These are phyloP conservation scores for Peromyscus californicus DNA, from an alignment of 2,113 vertebrate species.

Conservation along the genomic window DNA sequence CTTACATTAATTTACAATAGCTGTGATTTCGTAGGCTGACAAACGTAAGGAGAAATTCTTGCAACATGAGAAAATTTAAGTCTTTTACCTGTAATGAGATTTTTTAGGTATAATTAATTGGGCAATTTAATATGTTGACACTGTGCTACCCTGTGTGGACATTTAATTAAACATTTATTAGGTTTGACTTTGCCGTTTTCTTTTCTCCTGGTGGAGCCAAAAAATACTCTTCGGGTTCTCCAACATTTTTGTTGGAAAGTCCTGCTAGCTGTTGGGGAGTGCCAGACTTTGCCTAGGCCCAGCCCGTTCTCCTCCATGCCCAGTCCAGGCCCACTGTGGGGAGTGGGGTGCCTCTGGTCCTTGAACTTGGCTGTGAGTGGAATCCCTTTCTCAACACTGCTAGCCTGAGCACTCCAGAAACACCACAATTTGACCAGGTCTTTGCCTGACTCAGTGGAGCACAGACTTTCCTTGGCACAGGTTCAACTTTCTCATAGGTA, in stretches of 20 bases:
- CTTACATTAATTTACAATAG: slow-evolving; percentile 31
- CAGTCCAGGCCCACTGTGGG: accelerated
- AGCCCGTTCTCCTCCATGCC: not conserved
- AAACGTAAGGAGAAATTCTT: slow-evolving; percentile 59
- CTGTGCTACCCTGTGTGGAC: slow-evolving; percentile 57
- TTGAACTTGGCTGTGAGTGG: not conserved
- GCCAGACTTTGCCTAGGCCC: not conserved
- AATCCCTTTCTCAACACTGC: not conserved
- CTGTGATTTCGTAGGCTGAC: slow-evolving; percentile 52
- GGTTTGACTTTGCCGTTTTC: slow-evolving; percentile 68
- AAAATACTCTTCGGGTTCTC: slow-evolving; percentile 37
- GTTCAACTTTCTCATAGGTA: not conserved
- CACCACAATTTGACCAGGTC: not conserved
- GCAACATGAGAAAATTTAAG: slow-evolving; percentile 73
- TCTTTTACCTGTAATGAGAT: slow-evolving; percentile 65
- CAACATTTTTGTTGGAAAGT: slow-evolving; percentile 68
- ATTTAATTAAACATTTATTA: slow-evolving; percentile 77
- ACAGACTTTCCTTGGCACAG: not conserved
- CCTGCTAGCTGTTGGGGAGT: not conserved
- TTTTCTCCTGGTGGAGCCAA: slow-evolving; percentile 63
- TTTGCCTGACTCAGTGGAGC: accelerated
- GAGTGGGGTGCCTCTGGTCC: accelerated
- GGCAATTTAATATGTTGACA: slow-evolving; percentile 70
- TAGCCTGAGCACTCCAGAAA: not conserved
- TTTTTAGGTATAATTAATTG: slow-evolving; percentile 68